These are phyloP conservation scores for Caracal caracal DNA, from an alignment of 2,113 vertebrate species.

Conservation along the genomic window DNA sequence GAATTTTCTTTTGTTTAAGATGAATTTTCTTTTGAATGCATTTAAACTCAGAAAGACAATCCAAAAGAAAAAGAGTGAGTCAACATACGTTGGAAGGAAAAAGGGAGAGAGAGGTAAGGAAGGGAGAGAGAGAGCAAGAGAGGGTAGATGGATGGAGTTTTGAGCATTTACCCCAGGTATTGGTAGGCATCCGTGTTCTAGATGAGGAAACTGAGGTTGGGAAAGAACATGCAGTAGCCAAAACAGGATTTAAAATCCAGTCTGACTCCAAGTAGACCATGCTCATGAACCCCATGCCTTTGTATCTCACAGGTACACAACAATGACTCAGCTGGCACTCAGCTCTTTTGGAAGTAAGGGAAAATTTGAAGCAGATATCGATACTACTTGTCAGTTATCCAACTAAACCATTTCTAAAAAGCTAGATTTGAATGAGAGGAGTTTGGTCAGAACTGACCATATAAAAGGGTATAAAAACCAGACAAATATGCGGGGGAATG, in stretches of 20 bases:
- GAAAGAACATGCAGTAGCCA: background rate
- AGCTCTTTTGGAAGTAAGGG: background rate
- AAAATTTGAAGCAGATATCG: background rate
- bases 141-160: background rate
- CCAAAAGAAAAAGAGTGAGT: background rate
- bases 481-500: conserved; percentile 52
- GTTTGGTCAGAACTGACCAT: background rate
- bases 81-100: background rate
- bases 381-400: conserved; percentile 44
- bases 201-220: background rate
- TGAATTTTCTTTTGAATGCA: background rate
- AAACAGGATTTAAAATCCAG: background rate
- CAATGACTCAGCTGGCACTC: background rate
- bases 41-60: background rate
- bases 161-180: background rate
- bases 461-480: conserved; percentile 58
- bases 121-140: background rate
- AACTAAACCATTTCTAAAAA: conserved; percentile 42
- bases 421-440: conserved; percentile 69
- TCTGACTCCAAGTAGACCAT: background rate
- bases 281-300: background rate
- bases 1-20: background rate
- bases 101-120: background rate
- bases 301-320: background rate
- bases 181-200: background rate